These are phyloP conservation scores for Phrynocephalus versicolor DNA, from an alignment of 2,113 vertebrate species.

Conservation along the genomic window DNA sequence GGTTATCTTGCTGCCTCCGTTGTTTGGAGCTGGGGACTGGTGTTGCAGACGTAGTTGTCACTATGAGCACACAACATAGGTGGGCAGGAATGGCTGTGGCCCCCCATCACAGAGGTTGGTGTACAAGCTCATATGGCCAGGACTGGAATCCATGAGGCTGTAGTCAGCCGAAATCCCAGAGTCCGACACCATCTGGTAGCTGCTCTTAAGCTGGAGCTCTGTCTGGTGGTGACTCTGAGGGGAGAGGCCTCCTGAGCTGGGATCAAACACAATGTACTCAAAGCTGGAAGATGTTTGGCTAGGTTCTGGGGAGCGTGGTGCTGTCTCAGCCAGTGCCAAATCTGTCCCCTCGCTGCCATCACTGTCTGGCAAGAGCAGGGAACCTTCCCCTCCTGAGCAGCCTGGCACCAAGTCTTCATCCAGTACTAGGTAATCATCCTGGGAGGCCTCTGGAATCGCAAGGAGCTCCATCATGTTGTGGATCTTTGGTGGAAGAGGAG, in stretches of 20 bases:
- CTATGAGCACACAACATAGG: conserved; percentile 60
- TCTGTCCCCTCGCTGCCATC: background rate
- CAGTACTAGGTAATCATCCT: conserved; percentile 82
- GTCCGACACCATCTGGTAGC: conserved; percentile 82
- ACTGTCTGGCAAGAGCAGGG: background rate
- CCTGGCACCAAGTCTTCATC: conserved; percentile 64
- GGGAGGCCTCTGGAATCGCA: conserved; percentile 70
- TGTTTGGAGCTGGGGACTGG: background rate
- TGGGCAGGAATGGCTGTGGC: conserved; percentile 1
- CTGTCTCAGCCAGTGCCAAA: background rate
- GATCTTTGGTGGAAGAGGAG: conserved; percentile 45
- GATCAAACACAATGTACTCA: conserved; percentile 75
- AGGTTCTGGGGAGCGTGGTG: conserved; percentile 44
- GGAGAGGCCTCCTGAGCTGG: conserved; percentile 55
- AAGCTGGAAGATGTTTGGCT: conserved; percentile 74
- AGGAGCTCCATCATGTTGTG: conserved; percentile 37
- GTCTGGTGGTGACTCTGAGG: conserved; percentile 46
- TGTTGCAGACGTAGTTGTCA: background rate
- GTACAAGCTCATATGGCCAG: conserved; percentile 59
- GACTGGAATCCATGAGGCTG: conserved; percentile 73
- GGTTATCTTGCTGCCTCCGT: background rate
- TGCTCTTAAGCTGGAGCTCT: conserved; percentile 74
- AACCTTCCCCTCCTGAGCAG: conserved; percentile 2
- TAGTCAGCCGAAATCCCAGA: conserved; percentile 84
- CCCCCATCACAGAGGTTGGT: conserved; percentile 80